Conservation (phyloP, 2,888 invertebrate genomes). For the Ptilodon capucinus region DNA sequence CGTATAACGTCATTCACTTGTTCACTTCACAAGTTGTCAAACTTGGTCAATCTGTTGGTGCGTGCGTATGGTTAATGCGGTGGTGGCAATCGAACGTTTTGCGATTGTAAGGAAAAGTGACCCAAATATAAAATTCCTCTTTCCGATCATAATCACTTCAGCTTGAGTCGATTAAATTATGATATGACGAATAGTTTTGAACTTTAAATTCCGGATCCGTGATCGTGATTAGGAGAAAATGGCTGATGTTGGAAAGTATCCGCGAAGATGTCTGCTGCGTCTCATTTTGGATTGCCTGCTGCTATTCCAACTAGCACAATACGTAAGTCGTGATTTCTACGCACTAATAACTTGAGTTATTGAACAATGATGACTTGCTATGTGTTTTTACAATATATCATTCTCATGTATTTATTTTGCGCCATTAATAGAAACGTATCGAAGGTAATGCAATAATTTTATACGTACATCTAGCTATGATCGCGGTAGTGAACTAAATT, state of each 20-base stretch:
- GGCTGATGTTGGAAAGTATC: constrained; percentile 48
- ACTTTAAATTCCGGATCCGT: constrained; percentile 39
- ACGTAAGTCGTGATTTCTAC: constrained; percentile 61
- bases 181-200: constrained; percentile 55
- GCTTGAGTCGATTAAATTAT: constrained; percentile 40
- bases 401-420: neutral
- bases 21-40: too few species aligned
- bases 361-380: constrained; percentile 7
- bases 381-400: neutral
- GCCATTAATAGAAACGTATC: too few species aligned
- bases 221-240: constrained; percentile 55
- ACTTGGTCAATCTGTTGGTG: too few species aligned
- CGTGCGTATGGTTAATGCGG: too few species aligned
- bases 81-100: neutral
- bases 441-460: too few species aligned
- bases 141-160: neutral
- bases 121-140: neutral
- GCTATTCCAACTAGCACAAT: constrained; percentile 54
- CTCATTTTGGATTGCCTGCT: constrained; percentile 59
- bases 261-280: constrained; percentile 55
- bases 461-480: too few species aligned
- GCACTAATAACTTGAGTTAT: constrained; percentile 37
- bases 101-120: neutral
- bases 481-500: too few species aligned
- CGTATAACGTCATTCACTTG: too few species aligned